Base-by-base conservation (phyloP, 30 jellyfish, hydroid and myxozoan genomes). In the Chironex yamaguchii region DNA sequence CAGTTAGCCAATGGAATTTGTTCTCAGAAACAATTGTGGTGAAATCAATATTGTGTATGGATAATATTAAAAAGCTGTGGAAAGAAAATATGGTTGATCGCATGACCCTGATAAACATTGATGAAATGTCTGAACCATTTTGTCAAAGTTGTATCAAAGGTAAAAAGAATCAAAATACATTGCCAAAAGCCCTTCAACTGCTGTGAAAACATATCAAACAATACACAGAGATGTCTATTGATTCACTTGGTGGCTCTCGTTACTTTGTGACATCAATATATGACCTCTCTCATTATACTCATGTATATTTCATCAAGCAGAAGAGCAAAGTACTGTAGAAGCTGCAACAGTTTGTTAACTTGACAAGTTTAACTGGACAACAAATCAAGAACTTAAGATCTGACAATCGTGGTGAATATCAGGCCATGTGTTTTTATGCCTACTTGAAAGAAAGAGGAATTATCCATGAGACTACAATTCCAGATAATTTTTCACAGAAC, bases 401-500 rank as follows among this genome's bases (percentile, higher is more conserved):
- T 29, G 89, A 77, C 34, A 77, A 80, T 80, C 73, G 90, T 32
- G 84, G 91, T 20, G 91, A 62, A 66, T 80, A 80, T 29, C 27
- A 27, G n/a, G 53, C 89, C 34, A 53, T 22, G 49, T 29, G 34
- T 32, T 77, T 77, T 77, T 24, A 34, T 52, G 35, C 36, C 25
- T 77, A 77, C 50, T 4, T 13, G 78, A 77, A 29, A 53, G 75
- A 49, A 30, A 62, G 34, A 33, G 67, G 67, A 51, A 62, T 77
- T 21, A 27, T 52, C 64, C 29, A 52, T 31, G 28, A 77, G 49
- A 58, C 26, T 17, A 77, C 89, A 21, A 71, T 77, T 77, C 81
- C 89, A 30, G 31, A 58, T 26, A 80, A 80, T 30, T 82, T 82
- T 20, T 73, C 82, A 36, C 91, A 63, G 50, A 81, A 81, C 29